Percentiles rank a stretch among this genome's conserved stretches.
Conservation (phyloP, 2,888 invertebrate genomes). For the Drosophila mercatorum region DNA sequence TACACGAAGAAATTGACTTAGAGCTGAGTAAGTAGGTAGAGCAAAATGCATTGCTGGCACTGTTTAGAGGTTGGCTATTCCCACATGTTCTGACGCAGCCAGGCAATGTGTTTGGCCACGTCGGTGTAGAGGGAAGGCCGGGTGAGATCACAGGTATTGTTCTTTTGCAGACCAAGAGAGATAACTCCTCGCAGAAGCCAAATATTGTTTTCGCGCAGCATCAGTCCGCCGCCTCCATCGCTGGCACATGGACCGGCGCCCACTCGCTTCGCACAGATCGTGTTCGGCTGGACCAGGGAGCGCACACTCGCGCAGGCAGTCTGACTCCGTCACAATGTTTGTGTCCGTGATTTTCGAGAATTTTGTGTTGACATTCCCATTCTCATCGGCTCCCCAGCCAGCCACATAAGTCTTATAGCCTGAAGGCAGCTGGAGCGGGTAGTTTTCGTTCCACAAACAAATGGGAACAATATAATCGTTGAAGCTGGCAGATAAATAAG, state of each 20-base stretch:
- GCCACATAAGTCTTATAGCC: constrained; percentile 85
- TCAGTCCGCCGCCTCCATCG: constrained; percentile 88
- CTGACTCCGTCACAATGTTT: constrained; percentile 85
- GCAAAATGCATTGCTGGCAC: not conserved
- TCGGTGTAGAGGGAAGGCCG: constrained; percentile 89
- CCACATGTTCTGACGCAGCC: constrained; percentile 84
- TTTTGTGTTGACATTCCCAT: constrained; percentile 64
- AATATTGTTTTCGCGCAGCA: constrained; percentile 83
- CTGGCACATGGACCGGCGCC: constrained; percentile 83
- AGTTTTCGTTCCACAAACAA: constrained; percentile 80
- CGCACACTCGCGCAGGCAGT: constrained; percentile 85
- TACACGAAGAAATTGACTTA: constrained; percentile 10
- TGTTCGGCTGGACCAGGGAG: constrained; percentile 68
- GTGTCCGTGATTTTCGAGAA: constrained; percentile 84
- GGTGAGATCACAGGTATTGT: constrained; percentile 86
- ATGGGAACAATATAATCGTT: constrained; percentile 74
- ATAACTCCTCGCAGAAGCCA: constrained; percentile 86
- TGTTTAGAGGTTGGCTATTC: constrained; percentile 14
- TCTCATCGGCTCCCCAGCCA: constrained; percentile 86
- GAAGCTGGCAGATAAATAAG: constrained; percentile 50
- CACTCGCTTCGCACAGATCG: constrained; percentile 81
- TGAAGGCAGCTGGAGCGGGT: constrained; percentile 76
- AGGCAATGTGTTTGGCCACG: constrained; percentile 86
- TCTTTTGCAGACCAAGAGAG: constrained; percentile 80
- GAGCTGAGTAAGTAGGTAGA: not conserved